Base-by-base conservation (phyloP, 2,888 invertebrate genomes). In the Saturnia japonica region DNA sequence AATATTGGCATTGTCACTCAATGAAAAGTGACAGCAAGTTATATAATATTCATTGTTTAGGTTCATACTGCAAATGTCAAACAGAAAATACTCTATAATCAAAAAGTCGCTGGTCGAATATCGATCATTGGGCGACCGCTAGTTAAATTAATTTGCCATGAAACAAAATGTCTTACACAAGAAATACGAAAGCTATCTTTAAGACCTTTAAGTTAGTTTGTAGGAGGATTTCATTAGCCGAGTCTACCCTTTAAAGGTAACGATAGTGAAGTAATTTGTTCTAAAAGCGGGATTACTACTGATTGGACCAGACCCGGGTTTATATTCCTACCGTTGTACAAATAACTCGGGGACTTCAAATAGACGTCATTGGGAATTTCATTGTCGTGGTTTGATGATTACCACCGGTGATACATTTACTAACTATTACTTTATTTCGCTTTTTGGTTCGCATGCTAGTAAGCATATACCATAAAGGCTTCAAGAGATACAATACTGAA, bases 221-320 rank as follows among this genome's bases (percentile, higher is more conserved):
- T 60, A 25, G n/a, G 19, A 51, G 57, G 28, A 60, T 28, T 60
- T 60, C 25, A 60, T 60, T 60, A 28, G 14, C 14, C 1, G 47
- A 60, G 57, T 60, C 57, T 60, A 60, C 57, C 57, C 28, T 28
- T 60, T 25, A 14, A 60, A 28, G 1, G 57, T 60, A 60, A 60
- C 57, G 28, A 60, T 25, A 60, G 57, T 60, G 28, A 60, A 60
- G 57, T 6, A 60, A 60, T 60, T 60, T 60, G 57, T 60, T 60
- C 28, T 60, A 60, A 60, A 60, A 3, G 25, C 7, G 57, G 57
- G 28, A 60, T 60, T 60, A 60, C 1, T 60, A 28, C 47, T 51
- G 47, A 51, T 51, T 51, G 19, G 47, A 19, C 25, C 57, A 28
- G 57, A 60, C 25, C 57, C 57, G 57, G 6, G 28, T 4, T n/a